Conservation (phyloP, 2,113 vertebrate species). For the Nycticebus coucang region DNA sequence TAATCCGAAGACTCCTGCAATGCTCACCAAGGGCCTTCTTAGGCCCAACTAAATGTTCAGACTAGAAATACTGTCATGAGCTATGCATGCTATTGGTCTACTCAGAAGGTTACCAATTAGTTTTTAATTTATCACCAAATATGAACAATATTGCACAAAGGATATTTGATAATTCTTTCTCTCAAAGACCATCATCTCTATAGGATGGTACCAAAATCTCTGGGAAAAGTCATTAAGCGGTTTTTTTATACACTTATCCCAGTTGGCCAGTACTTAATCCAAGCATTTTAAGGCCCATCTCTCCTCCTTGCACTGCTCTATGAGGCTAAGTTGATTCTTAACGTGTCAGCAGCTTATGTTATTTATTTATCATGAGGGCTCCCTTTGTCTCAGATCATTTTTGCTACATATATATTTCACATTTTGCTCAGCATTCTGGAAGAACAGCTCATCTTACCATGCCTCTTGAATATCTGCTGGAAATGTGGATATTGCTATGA, state of each 20-base stretch:
- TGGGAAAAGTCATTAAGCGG: background rate
- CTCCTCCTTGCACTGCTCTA: background rate
- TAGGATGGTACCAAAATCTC: background rate
- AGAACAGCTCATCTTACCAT: rapidly evolving
- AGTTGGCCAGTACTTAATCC: background rate
- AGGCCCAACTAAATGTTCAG: background rate
- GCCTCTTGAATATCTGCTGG: background rate
- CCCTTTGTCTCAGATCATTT: background rate
- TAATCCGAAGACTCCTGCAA: background rate
- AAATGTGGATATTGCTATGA: background rate
- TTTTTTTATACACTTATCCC: background rate
- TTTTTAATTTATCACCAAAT: background rate
- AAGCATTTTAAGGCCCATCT: background rate
- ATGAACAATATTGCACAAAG: background rate
- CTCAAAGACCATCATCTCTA: background rate
- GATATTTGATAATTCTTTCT: background rate
- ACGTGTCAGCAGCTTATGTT: background rate
- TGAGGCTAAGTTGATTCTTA: background rate
- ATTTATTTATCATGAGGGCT: background rate
- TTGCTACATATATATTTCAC: background rate
- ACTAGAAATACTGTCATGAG: background rate
- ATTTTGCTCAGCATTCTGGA: background rate
- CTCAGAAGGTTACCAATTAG: background rate
- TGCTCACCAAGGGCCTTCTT: background rate
- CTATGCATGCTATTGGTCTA: background rate